phyloP scores from a whole-genome alignment of 2,888 invertebrate species.

The Ligdia adustata region DNA sequence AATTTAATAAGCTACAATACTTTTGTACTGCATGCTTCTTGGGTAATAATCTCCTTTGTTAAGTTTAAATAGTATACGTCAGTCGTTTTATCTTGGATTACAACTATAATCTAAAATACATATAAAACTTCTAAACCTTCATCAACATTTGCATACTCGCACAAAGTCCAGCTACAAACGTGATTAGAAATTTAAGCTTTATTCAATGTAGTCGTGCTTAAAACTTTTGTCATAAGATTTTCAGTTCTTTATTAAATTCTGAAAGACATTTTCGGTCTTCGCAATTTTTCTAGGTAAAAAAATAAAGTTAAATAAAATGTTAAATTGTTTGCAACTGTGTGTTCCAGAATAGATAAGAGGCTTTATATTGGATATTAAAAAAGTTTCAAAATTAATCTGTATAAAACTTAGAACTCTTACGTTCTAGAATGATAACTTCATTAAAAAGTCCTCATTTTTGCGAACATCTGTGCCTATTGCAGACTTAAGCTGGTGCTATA shows the following conservation, averaged over 20 bases:
- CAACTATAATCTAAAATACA: too few relatives aligned
- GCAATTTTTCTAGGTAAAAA: not conserved
- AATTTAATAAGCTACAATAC: too few relatives aligned
- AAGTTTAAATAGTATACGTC: too few relatives aligned
- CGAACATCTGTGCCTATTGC: not conserved
- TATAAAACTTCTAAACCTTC: too few relatives aligned
- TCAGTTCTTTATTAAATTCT: constrained; percentile 25
- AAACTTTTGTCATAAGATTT: constrained; percentile 26
- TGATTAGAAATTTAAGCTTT: constrained; percentile 47
- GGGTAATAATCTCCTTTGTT: too few relatives aligned
- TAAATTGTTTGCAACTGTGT: constrained; percentile 6
- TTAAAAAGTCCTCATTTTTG: not conserved
- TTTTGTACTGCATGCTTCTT: too few relatives aligned
- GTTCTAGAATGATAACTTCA: not conserved
- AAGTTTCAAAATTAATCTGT: constrained; percentile 1
- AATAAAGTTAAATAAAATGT: constrained; percentile 7
- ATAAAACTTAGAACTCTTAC: not conserved
- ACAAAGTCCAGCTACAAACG: too few relatives aligned
- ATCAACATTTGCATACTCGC: too few relatives aligned
- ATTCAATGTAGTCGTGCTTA: constrained; percentile 36
- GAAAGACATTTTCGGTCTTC: constrained; percentile 17
- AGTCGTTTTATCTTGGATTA: too few relatives aligned
- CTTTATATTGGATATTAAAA: constrained; percentile 9
- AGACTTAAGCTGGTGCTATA: too few relatives aligned
- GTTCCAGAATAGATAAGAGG: constrained; percentile 5